Conservation (phyloP, 2,888 invertebrate genomes). For the Baccha elongata region DNA sequence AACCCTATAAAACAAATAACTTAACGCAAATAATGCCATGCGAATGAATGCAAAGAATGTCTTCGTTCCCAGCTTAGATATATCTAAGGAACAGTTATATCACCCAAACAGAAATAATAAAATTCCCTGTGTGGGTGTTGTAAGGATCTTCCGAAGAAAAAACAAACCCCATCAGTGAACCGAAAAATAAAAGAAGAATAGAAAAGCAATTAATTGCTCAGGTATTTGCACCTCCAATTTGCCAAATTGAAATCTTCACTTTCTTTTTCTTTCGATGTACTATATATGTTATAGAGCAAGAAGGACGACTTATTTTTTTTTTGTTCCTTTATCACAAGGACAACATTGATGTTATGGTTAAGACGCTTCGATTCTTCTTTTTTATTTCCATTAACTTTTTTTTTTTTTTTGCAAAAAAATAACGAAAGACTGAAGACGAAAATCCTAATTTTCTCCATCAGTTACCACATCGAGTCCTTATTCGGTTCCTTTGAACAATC, state of each 20-base stretch:
- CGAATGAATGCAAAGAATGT: slow-evolving; percentile 46
- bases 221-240: slow-evolving; percentile 70
- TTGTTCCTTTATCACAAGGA: slow-evolving; percentile 19
- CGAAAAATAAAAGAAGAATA: slow-evolving; percentile 35
- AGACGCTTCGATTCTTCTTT: slow-evolving; percentile 23
- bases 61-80: slow-evolving; percentile 25
- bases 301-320: slow-evolving; percentile 20
- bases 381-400: slow-evolving; percentile 34
- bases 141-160: neutral
- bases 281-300: neutral
- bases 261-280: neutral
- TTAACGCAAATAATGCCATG: slow-evolving; percentile 51
- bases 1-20: slow-evolving; percentile 49
- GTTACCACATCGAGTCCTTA: slow-evolving; percentile 4
- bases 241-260: slow-evolving; percentile 64
- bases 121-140: slow-evolving; percentile 4
- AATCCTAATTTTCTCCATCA: slow-evolving; percentile 32
- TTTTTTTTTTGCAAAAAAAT: slow-evolving; percentile 1
- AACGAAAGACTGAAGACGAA: slow-evolving; percentile 9
- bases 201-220: slow-evolving; percentile 68
- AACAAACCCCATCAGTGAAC: slow-evolving; percentile 18
- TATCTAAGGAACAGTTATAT: neutral
- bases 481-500: slow-evolving; percentile 25
- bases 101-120: neutral
- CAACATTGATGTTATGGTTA: slow-evolving; percentile 38